phyloP scores from a whole-genome alignment of 2,888 invertebrate species.

The Spisula subtruncata region DNA sequence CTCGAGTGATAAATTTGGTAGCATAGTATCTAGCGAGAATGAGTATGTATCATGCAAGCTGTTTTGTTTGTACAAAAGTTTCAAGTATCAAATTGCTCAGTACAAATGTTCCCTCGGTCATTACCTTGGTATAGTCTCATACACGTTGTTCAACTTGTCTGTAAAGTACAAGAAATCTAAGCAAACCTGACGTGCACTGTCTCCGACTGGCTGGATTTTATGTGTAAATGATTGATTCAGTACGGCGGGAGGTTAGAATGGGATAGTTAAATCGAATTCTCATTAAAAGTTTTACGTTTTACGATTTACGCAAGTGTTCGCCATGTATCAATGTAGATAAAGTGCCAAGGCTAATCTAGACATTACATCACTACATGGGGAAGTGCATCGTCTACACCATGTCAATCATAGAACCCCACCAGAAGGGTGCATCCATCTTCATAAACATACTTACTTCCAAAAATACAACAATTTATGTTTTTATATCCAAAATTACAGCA shows the following conservation, averaged over 20 bases:
- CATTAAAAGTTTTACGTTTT: neutral
- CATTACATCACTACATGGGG: no score
- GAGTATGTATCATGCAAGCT: neutral
- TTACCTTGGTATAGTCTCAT: neutral
- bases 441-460: no score
- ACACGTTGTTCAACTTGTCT: neutral
- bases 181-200: neutral
- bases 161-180: neutral
- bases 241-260: neutral
- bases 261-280: conserved; percentile 6
- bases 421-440: no score
- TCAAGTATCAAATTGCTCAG: neutral
- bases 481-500: no score
- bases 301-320: conserved; percentile 5
- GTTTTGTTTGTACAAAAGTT: neutral
- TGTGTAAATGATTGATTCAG: neutral
- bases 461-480: no score
- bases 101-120: neutral
- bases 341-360: neutral
- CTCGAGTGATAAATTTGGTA: neutral
- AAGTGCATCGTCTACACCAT: no score
- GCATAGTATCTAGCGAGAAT: neutral
- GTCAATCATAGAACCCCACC: no score
- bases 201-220: neutral
- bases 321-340: neutral